Conservation (phyloP, 1,140 invertebrate genomes). For the Microvelia longipes region DNA sequence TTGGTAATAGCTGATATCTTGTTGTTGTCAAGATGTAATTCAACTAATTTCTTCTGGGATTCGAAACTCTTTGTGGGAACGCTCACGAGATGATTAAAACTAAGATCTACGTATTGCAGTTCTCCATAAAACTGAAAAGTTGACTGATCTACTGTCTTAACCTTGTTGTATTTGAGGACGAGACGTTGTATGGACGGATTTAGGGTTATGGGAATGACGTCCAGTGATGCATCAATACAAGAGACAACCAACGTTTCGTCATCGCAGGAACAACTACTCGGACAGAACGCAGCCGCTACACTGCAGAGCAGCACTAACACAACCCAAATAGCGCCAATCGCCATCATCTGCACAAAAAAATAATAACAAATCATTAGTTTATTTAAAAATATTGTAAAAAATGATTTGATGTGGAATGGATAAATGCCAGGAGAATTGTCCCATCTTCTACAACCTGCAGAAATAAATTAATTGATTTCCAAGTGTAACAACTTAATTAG, state of each 20-base stretch:
- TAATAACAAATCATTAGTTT: slow-evolving; percentile 1
- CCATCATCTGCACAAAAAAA: slow-evolving; percentile 23
- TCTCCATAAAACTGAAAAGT: slow-evolving; percentile 76
- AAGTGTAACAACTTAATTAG: no score
- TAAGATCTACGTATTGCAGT: slow-evolving; percentile 65
- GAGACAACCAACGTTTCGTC: slow-evolving; percentile 74
- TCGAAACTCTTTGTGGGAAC: slow-evolving; percentile 61
- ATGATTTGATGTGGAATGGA: no score
- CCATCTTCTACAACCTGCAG: no score
- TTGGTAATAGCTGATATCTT: slow-evolving; percentile 64
- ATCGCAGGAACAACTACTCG: slow-evolving; percentile 65
- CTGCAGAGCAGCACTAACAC: slow-evolving; percentile 21
- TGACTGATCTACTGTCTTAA: slow-evolving; percentile 62
- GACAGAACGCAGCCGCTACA: slow-evolving; percentile 41
- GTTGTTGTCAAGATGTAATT: slow-evolving; percentile 69
- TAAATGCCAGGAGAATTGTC: no score
- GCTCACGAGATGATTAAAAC: slow-evolving; percentile 62
- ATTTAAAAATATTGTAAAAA: no score
- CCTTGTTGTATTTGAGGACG: slow-evolving; percentile 66
- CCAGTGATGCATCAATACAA: slow-evolving; percentile 66
- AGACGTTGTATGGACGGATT: slow-evolving; percentile 75
- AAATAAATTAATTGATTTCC: no score
- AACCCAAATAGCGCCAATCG: slow-evolving; percentile 26
- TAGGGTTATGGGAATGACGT: slow-evolving; percentile 76
- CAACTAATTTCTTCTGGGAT: slow-evolving; percentile 59